Conservation (phyloP, 2,888 invertebrate genomes). For the Rapana venosa region DNA sequence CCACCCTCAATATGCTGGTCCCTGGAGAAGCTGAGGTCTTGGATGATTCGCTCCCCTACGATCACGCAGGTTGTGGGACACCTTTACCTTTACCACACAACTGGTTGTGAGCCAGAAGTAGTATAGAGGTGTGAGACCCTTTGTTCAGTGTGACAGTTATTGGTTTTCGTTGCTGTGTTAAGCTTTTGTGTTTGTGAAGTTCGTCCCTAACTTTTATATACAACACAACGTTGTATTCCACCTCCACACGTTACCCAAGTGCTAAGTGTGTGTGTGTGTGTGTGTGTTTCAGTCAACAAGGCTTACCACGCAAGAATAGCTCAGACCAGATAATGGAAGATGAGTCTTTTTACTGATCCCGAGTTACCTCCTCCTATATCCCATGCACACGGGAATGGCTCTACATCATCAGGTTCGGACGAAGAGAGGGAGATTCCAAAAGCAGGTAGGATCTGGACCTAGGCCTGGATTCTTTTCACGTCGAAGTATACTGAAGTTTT, state of each 20-base stretch:
- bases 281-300: not conserved
- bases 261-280: not conserved
- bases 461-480: not conserved
- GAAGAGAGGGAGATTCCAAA: not conserved
- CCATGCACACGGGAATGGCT: not conserved
- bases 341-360: conserved; percentile 20
- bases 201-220: not conserved
- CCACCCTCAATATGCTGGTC: no score
- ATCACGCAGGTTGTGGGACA: no score
- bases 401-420: not conserved
- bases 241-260: not conserved
- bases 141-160: no score
- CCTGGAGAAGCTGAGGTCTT: no score
- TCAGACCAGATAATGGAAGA: not conserved
- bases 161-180: not conserved
- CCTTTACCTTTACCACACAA: no score
- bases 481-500: not conserved
- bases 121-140: no score
- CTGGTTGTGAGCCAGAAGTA: not conserved
- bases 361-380: conserved; percentile 19
- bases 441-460: not conserved
- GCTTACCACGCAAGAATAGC: not conserved
- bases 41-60: no score
- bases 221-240: not conserved
- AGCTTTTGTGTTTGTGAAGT: not conserved